Evolutionary conservation across 1,140 invertebrate species (phyloP).

Genomic region (Psix sp.): DNA sequence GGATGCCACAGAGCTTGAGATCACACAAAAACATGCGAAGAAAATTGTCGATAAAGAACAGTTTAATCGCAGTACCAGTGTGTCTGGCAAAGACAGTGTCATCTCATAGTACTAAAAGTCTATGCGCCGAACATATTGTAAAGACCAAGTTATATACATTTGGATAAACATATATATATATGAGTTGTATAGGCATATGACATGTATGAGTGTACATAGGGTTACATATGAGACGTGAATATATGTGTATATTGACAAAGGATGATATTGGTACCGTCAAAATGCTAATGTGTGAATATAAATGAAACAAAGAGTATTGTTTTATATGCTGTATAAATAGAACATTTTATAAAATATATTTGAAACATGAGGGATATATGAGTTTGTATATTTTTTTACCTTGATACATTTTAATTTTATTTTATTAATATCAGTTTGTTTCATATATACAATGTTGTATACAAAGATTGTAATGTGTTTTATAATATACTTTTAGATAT

Average conservation of each 20-base stretch:
- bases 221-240: conserved; percentile 54
- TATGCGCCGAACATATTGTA: conserved; percentile 69
- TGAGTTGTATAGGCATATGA: conserved; percentile 48
- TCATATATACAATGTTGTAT: no score
- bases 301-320: conserved; percentile 77
- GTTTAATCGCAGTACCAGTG: conserved; percentile 60
- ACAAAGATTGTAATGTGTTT: no score
- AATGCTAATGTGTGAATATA: conserved; percentile 77
- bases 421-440: no score
- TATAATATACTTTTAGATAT: no score
- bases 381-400: neutral
- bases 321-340: conserved; percentile 78
- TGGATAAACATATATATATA: conserved; percentile 60
- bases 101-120: conserved; percentile 68
- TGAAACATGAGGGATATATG: conserved; percentile 62
- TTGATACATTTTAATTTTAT: conserved; percentile 6
- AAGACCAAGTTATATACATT: conserved; percentile 69
- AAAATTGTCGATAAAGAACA: conserved; percentile 62
- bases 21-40: conserved; percentile 65
- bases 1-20: conserved; percentile 67
- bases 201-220: conserved; percentile 55
- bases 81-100: conserved; percentile 62
- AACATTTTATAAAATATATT: conserved; percentile 78
- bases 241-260: conserved; percentile 63
- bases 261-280: conserved; percentile 71